Percentiles rank a stretch among this genome's conserved stretches.
Evolutionary conservation across 2,113 vertebrate species (phyloP).

Genomic region (Mormoops blainvillei): DNA sequence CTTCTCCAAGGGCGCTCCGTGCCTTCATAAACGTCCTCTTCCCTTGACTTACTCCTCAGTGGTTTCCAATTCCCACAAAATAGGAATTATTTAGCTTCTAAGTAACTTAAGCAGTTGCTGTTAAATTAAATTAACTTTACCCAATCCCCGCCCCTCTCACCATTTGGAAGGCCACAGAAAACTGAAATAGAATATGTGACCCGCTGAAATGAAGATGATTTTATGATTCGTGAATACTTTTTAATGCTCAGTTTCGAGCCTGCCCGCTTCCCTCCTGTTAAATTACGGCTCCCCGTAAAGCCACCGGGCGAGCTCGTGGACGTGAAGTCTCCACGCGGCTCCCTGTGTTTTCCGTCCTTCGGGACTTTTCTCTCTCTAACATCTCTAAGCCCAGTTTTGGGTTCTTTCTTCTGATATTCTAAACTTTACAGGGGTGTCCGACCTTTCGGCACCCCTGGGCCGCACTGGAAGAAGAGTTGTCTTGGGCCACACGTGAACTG

Average conservation of each 20-base stretch:
- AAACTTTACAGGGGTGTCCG: neutral
- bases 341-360: slow-evolving; percentile 54
- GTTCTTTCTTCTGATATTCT: slow-evolving; percentile 9
- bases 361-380: slow-evolving; percentile 27
- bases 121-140: slow-evolving; percentile 64
- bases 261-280: slow-evolving; percentile 67
- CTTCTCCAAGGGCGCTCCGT: slow-evolving; percentile 18
- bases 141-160: slow-evolving; percentile 60
- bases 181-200: slow-evolving; percentile 72
- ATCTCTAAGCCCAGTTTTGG: slow-evolving; percentile 62
- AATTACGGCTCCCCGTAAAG: slow-evolving; percentile 71
- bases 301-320: slow-evolving; percentile 64
- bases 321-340: slow-evolving; percentile 56
- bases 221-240: slow-evolving; percentile 76
- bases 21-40: neutral
- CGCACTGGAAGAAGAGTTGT: too few species aligned
- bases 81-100: slow-evolving; percentile 59
- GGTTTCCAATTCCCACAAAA: slow-evolving; percentile 35
- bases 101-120: slow-evolving; percentile 64
- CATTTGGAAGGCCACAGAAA: slow-evolving; percentile 71
- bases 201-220: slow-evolving; percentile 72
- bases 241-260: slow-evolving; percentile 72
- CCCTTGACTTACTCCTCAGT: neutral
- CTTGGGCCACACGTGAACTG: too few species aligned
- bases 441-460: too few species aligned